Conservation (phyloP, 53 echinoderm and acorn worm species). For the Actinopyga echinites region DNA sequence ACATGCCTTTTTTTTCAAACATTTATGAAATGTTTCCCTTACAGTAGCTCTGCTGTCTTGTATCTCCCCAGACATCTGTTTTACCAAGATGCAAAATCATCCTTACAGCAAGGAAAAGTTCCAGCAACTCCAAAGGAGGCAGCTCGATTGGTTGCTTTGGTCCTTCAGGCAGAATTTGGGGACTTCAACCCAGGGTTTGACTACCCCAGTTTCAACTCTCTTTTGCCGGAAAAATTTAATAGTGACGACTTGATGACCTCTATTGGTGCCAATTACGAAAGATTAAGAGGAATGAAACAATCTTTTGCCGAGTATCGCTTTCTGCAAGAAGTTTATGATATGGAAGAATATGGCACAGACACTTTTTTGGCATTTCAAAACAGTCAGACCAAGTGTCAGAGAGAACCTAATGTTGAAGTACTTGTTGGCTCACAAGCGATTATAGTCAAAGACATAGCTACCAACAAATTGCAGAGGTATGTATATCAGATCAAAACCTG, state of each 20-base stretch:
- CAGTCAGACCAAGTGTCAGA: constrained; percentile 47
- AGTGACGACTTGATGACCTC: constrained; percentile 71
- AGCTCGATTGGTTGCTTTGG: constrained; percentile 72
- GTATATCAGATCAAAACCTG: neutral
- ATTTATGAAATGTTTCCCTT: too few species aligned
- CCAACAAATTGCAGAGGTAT: constrained; percentile 73
- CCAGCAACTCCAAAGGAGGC: constrained; percentile 70
- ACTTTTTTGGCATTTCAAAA: constrained; percentile 41
- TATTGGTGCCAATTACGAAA: constrained; percentile 71
- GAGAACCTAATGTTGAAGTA: constrained; percentile 54
- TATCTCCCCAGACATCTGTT: constrained; percentile 77
- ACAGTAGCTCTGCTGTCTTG: too few species aligned
- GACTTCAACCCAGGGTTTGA: constrained; percentile 68
- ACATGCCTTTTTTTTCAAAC: too few species aligned
- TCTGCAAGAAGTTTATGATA: constrained; percentile 64
- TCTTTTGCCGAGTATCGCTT: constrained; percentile 66
- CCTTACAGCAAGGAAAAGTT: constrained; percentile 61
- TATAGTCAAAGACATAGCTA: constrained; percentile 55
- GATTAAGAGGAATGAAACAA: constrained; percentile 83
- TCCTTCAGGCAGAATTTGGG: constrained; percentile 84
- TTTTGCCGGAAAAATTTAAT: constrained; percentile 34
- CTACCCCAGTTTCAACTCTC: neutral
- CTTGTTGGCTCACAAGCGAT: constrained; percentile 81
- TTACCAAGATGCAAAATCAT: constrained; percentile 82
- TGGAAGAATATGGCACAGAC: constrained; percentile 89